Conservation (phyloP, 2,797 vertebrate species). For the Notoglanidium macrostoma region DNA sequence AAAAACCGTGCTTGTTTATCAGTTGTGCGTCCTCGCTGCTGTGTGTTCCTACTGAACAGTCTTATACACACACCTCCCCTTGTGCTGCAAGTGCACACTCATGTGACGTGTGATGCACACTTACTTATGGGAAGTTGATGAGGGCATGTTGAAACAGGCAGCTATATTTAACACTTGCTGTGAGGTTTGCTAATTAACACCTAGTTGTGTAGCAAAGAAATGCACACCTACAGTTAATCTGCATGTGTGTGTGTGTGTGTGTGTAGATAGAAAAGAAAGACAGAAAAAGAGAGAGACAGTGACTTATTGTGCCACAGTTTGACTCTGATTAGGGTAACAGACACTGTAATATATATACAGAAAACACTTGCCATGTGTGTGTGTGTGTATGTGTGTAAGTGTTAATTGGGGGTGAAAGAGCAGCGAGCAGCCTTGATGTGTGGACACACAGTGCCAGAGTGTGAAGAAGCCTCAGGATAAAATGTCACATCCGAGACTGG, state of each 20-base stretch:
- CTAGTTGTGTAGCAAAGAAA: conserved; percentile 40
- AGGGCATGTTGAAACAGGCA: conserved; percentile 23
- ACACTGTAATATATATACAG: background rate
- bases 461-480: conserved; percentile 55
- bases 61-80: conserved; percentile 7
- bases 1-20: background rate
- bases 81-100: conserved; percentile 21
- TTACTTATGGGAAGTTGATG: conserved; percentile 19
- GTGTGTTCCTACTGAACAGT: background rate
- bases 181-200: conserved; percentile 77
- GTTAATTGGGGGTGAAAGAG: conserved; percentile 79
- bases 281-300: background rate
- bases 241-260: conserved; percentile 12
- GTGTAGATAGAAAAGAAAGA: background rate
- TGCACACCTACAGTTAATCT: conserved; percentile 12
- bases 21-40: background rate
- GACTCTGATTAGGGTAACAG: background rate
- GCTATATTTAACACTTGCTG: conserved; percentile 41
- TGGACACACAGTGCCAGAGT: conserved; percentile 47
- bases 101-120: conserved; percentile 14
- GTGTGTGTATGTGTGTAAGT: conserved; percentile 62
- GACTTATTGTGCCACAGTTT: background rate
- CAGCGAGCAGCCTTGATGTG: conserved; percentile 59
- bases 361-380: conserved; percentile 40
- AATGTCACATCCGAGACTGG: conserved; percentile 42